Conservation (phyloP, 2,113 vertebrate species). For the Plestiodon gilberti region DNA sequence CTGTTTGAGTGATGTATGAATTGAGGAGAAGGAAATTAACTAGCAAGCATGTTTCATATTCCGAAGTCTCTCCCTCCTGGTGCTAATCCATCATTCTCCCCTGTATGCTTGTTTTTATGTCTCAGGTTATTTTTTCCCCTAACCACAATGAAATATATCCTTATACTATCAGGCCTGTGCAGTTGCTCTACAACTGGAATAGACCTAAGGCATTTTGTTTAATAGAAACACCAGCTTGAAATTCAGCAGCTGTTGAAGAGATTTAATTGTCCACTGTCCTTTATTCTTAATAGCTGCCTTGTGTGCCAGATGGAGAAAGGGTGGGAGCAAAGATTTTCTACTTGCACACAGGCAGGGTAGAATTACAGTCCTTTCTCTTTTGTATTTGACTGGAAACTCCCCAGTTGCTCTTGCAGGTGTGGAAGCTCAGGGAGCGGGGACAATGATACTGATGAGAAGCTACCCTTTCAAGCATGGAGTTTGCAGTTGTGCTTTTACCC, state of each 20-base stretch:
- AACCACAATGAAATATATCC: constrained; percentile 21
- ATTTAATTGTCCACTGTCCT: constrained; percentile 34
- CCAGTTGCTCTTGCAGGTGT: not conserved
- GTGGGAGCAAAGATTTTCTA: not conserved
- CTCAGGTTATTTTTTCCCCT: constrained; percentile 10
- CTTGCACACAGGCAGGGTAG: not conserved
- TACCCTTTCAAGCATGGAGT: not conserved
- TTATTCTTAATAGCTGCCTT: constrained; percentile 22
- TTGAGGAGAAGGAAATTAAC: constrained; percentile 46
- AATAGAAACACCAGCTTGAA: constrained; percentile 48
- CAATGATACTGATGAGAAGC: not conserved
- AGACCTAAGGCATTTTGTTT: constrained; percentile 15
- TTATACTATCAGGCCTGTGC: not conserved
- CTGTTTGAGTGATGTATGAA: constrained; percentile 45
- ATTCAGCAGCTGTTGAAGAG: constrained; percentile 22
- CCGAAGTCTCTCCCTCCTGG: constrained; percentile 34
- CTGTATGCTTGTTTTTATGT: constrained; percentile 40
- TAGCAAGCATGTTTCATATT: constrained; percentile 47
- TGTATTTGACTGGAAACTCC: not conserved
- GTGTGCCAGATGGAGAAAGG: constrained; percentile 7
- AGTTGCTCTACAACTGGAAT: constrained; percentile 13
- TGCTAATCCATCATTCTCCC: constrained; percentile 40
- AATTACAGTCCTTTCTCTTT: not conserved
- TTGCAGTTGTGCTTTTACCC: too few relatives aligned
- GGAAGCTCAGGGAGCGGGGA: not conserved